Percentiles rank a stretch among this genome's conserved stretches.
Conservation (phyloP, 2,113 vertebrate species). For the Osmerus mordax region DNA sequence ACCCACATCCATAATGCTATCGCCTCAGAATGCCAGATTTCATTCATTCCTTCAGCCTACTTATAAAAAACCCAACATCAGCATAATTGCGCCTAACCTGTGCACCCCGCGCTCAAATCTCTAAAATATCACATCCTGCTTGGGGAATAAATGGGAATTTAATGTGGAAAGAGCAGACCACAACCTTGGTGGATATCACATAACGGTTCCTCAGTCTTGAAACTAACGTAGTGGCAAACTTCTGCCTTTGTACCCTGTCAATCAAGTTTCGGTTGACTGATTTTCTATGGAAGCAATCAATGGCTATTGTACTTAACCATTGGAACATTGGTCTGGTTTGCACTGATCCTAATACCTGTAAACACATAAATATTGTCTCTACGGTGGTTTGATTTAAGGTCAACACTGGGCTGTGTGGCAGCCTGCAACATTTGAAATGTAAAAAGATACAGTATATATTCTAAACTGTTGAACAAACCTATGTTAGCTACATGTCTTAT, state of each 20-base stretch:
- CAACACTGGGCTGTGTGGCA: too few species aligned
- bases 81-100: conserved; percentile 68
- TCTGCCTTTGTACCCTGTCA: conserved; percentile 33
- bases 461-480: too few species aligned
- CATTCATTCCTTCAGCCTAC: conserved; percentile 53
- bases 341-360: conserved; percentile 30
- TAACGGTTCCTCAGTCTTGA: conserved; percentile 54
- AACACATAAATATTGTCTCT: conserved; percentile 18
- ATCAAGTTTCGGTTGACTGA: conserved; percentile 38
- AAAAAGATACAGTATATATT: too few species aligned
- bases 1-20: conserved; percentile 57
- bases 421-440: too few species aligned
- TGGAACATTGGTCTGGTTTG: conserved; percentile 31
- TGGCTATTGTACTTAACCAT: conserved; percentile 4
- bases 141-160: conserved; percentile 65
- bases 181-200: conserved; percentile 57
- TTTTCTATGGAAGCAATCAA: conserved; percentile 22
- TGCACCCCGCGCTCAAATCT: conserved; percentile 61
- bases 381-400: background rate
- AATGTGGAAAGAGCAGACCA: conserved; percentile 69
- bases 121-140: conserved; percentile 69
- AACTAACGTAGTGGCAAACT: conserved; percentile 45
- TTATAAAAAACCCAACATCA: conserved; percentile 56
- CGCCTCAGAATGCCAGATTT: conserved; percentile 55
- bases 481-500: too few species aligned